A percentile compares a stretch with the other conserved stretches of the same genome.
These are phyloP conservation scores for Leptonema lineaticorne DNA, from an alignment of 1,140 invertebrate genomes.

Conservation along the genomic window DNA sequence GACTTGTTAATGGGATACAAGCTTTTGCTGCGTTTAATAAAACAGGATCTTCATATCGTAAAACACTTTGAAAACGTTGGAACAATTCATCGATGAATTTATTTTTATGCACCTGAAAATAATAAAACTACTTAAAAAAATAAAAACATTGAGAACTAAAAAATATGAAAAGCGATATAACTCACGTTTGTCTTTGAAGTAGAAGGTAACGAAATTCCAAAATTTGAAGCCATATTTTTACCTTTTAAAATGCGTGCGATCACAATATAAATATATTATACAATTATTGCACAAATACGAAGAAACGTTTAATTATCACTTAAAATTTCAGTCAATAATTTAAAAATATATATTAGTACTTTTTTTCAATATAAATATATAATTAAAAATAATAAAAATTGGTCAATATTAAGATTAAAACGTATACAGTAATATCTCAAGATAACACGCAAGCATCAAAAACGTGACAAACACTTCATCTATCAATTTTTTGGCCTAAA, in stretches of 20 bases:
- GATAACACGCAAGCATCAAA: no score
- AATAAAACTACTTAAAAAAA: neutral
- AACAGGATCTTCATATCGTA: constrained; percentile 64
- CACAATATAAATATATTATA: neutral
- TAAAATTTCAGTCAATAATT: no score
- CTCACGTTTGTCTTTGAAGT: neutral
- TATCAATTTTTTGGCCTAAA: no score
- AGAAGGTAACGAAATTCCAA: neutral
- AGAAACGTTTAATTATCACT: no score
- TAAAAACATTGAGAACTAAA: neutral
- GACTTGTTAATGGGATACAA: constrained; percentile 61
- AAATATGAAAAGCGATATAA: neutral
- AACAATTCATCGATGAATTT: constrained; percentile 59
- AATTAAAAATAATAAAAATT: no score
- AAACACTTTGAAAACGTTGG: constrained; percentile 58
- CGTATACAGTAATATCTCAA: no score
- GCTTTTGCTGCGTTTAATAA: constrained; percentile 60
- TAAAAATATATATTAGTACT: no score
- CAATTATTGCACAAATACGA: no score
- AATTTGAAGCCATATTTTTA: neutral
- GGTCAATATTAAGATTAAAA: no score
- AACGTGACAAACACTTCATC: no score
- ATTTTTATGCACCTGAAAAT: constrained; percentile 19
- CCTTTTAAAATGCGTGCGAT: neutral
- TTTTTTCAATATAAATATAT: no score